A percentile compares a stretch with the other conserved stretches of the same genome.
Conservation (phyloP, 1,140 invertebrate genomes). For the Eueides isabella region DNA sequence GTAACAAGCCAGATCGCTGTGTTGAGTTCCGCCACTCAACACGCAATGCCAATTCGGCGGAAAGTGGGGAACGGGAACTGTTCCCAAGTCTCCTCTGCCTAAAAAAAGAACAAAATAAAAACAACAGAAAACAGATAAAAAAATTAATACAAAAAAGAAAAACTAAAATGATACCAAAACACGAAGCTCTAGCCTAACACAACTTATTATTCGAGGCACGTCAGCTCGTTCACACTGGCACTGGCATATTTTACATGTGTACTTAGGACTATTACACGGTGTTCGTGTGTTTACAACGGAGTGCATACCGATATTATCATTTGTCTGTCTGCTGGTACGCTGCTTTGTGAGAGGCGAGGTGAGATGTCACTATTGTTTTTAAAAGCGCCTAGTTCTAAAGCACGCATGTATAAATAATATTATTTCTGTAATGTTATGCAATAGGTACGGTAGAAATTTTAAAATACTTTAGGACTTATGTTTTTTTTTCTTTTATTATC, state of each 20-base stretch:
- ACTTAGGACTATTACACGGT: slow-evolving; percentile 26
- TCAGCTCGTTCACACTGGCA: slow-evolving; percentile 26
- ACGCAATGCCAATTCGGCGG: too few species aligned
- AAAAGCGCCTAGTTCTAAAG: slow-evolving; percentile 4
- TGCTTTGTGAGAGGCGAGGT: not conserved
- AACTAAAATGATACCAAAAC: not conserved
- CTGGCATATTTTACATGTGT: slow-evolving; percentile 23
- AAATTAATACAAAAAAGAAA: too few species aligned
- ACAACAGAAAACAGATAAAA: too few species aligned
- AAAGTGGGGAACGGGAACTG: too few species aligned
- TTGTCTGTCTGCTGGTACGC: not conserved
- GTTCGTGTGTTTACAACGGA: slow-evolving; percentile 22
- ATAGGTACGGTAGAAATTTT: not conserved
- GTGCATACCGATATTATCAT: slow-evolving; percentile 18
- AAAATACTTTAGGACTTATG: not conserved
- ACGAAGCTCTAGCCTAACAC: not conserved
- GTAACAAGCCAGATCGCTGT: too few species aligned
- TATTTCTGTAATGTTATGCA: not conserved
- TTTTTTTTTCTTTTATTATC: not conserved
- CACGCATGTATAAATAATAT: slow-evolving; percentile 6
- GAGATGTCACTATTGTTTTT: slow-evolving; percentile 11
- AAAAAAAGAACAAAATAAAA: too few species aligned
- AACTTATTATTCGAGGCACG: slow-evolving; percentile 11
- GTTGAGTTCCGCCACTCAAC: too few species aligned
- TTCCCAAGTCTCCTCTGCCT: too few species aligned